Percentiles rank a stretch among this genome's conserved stretches.
phyloP scores from a whole-genome alignment of 2,888 invertebrate species.

The Dynastes grantii region DNA sequence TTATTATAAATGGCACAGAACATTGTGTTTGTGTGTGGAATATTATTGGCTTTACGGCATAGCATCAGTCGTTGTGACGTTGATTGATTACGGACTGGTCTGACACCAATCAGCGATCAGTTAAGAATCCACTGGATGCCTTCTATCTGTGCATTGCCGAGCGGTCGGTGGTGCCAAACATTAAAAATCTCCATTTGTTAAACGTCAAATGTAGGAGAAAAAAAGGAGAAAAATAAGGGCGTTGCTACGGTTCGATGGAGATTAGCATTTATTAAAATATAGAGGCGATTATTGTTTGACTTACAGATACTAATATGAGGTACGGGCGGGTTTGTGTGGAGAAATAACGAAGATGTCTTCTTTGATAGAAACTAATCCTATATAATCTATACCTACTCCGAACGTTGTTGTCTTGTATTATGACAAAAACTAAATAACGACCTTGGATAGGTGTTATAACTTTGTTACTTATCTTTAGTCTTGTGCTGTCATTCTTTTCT shows the following conservation, averaged over 20 bases:
- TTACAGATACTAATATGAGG: constrained; percentile 30
- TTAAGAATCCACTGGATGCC: constrained; percentile 61
- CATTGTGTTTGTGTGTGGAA: constrained; percentile 33
- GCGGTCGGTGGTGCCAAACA: constrained; percentile 62
- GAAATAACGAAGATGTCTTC: constrained; percentile 8
- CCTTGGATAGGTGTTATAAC: too few relatives aligned
- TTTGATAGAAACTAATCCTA: neutral
- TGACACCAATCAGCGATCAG: constrained; percentile 65
- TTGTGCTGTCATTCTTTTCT: too few relatives aligned
- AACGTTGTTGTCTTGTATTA: too few relatives aligned
- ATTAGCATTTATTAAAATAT: constrained; percentile 44
- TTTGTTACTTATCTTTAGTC: too few relatives aligned
- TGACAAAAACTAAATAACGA: too few relatives aligned
- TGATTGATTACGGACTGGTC: constrained; percentile 62
- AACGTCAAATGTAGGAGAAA: constrained; percentile 58
- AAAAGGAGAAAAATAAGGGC: constrained; percentile 24
- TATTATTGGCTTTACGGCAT: constrained; percentile 38
- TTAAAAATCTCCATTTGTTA: constrained; percentile 63
- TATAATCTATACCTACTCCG: neutral
- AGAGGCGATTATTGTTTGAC: constrained; percentile 37
- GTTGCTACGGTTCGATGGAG: constrained; percentile 23
- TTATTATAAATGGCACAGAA: constrained; percentile 38
- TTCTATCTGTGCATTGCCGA: constrained; percentile 60
- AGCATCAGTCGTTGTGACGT: constrained; percentile 55
- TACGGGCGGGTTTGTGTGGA: neutral